These are phyloP conservation scores for Nannobrachium achirus DNA, from an alignment of 2,113 vertebrate species.

Conservation along the genomic window DNA sequence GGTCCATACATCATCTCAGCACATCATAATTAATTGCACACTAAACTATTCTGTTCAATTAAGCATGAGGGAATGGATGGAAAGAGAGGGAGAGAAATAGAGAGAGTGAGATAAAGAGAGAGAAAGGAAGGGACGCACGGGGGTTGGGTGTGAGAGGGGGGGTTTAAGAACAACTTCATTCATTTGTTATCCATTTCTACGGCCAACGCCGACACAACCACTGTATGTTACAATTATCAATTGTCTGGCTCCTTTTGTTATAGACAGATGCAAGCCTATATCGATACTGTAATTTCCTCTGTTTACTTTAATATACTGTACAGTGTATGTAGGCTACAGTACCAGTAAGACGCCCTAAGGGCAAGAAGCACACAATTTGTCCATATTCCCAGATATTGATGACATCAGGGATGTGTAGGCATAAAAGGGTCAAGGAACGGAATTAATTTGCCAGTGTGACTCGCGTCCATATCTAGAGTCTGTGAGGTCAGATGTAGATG, in stretches of 20 bases:
- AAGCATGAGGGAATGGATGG: conserved; percentile 72
- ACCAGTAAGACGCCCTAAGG: no score
- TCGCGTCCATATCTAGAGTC: no score
- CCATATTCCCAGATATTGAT: no score
- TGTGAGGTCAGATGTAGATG: no score
- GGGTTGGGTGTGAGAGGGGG: not conserved
- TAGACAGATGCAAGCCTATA: not conserved
- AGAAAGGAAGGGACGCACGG: not conserved
- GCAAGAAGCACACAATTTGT: no score
- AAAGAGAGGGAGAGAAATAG: conserved; percentile 3
- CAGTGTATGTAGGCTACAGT: not conserved
- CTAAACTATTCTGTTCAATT: conserved; percentile 83
- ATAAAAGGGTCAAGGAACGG: no score
- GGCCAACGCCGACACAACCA: conserved; percentile 28
- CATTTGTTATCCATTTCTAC: conserved; percentile 28
- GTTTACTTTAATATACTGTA: no score
- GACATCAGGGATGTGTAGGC: no score
- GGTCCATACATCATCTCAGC: conserved; percentile 80
- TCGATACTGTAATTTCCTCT: not conserved
- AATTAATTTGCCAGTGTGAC: no score
- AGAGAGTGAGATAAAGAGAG: conserved; percentile 1
- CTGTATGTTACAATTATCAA: conserved; percentile 28
- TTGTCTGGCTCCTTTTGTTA: conserved; percentile 12
- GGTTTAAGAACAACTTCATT: conserved; percentile 30
- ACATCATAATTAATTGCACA: conserved; percentile 84